Evolutionary conservation across 2,797 vertebrate genomes (phyloP), one percentile per base, ranked within the genome.

Genomic region (Hippopotamyrus pictus): DNA sequence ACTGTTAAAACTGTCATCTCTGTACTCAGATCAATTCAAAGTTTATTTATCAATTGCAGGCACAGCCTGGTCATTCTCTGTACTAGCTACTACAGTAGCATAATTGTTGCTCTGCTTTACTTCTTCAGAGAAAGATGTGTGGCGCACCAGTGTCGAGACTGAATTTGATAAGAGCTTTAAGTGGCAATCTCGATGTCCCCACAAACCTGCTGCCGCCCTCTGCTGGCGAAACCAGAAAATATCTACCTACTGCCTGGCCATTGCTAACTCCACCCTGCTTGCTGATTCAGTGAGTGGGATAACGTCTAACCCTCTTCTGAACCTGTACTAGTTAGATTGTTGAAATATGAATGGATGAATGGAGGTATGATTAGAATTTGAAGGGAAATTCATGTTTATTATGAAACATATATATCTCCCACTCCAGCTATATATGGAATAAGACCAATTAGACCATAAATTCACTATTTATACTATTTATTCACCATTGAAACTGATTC

Each of bases 221-320:
- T 89, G 89, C 89, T 89, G 89, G 89, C 59, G 12, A 62, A 19
- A 37, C 19, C 59, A 22, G 48, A 65, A 54, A 44, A 19, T 22
- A 48, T 7, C 83, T 8, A 17, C 33, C 29, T 9, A 8, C 59
- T 89, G 89, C 51, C 25, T 86, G 29, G 44, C 25, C 17, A 50
- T 89, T 22, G 5, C 83, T 50, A 89, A 89, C 50, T 86, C 62
- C 59, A 73, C 89, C 29, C 51, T 89, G 37, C 89, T 41, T 62
- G 84, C 59, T 22, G 9, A 54, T 29, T 59, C 57, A 84, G 89
- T 89, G 84, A 87, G 89, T 89, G 76, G 3, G 53, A 37, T 12
- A 17, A 17, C 9, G 7, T 29, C 25, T 25, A 65, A 29, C 9
- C 62, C 62, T 12, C 3, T 65, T 29, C 9, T 65, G 62, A 29